A percentile compares a stretch with the other conserved stretches of the same genome.
These are phyloP conservation scores for Galaxea fascicularis DNA, from an alignment of 92 coral and sea anemone genomes.

Conservation along the genomic window DNA sequence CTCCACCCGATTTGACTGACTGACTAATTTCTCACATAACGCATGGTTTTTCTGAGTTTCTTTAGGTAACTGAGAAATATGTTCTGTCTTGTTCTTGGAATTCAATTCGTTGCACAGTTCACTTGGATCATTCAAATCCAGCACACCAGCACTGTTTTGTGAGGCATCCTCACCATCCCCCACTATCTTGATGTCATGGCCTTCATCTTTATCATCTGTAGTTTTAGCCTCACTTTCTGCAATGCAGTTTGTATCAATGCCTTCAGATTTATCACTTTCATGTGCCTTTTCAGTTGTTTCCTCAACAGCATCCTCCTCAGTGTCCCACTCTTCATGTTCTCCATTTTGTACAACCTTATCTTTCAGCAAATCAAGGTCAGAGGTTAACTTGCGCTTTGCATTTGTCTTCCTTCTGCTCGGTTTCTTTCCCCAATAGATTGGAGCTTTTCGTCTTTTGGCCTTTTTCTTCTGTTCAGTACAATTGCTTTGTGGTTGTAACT, in stretches of 20 bases:
- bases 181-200: slow-evolving; percentile 3
- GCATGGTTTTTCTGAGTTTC: slow-evolving; percentile 13
- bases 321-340: slow-evolving; percentile 18
- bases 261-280: background rate
- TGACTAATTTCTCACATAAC: background rate
- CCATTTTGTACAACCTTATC: slow-evolving; percentile 25
- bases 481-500: slow-evolving; percentile 37
- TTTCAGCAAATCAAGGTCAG: slow-evolving; percentile 6
- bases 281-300: background rate
- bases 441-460: slow-evolving; percentile 23
- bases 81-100: background rate
- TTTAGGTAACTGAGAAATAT: background rate
- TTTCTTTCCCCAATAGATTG: slow-evolving; percentile 50
- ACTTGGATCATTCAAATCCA: background rate
- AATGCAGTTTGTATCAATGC: background rate
- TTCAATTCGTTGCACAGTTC: background rate
- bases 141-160: slow-evolving; percentile 11
- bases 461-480: slow-evolving; percentile 23
- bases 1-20: background rate
- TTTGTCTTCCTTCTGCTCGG: slow-evolving; percentile 32
- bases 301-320: slow-evolving; percentile 1
- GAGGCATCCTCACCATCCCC: slow-evolving; percentile 7
- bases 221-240: background rate
- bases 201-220: background rate
- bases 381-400: slow-evolving; percentile 26